Evolutionary conservation across 2,888 invertebrate genomes (phyloP).

Genomic region (Prosapia bicincta): DNA sequence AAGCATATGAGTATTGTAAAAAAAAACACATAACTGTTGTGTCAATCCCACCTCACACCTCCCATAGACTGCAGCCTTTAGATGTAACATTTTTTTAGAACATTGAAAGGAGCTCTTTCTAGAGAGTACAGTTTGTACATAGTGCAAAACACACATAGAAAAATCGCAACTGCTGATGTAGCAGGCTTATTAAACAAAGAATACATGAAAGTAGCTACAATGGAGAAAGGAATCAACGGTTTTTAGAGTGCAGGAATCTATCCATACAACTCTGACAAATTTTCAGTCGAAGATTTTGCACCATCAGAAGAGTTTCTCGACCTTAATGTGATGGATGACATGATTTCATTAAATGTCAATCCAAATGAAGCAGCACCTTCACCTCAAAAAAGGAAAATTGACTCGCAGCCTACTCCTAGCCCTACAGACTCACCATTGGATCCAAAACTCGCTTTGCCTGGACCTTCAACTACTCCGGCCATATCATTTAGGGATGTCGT

Average conservation of each 20-base stretch:
- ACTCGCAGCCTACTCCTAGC: neutral
- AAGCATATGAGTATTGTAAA: constrained; percentile 35
- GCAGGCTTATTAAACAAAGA: neutral
- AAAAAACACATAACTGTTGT: constrained; percentile 39
- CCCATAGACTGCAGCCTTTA: constrained; percentile 39
- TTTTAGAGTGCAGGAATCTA: neutral
- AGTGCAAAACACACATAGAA: too few relatives aligned
- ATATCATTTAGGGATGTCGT: neutral
- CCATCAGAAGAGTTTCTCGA: neutral
- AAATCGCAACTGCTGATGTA: neutral
- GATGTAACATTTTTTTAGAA: constrained; percentile 40
- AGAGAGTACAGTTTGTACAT: too few relatives aligned
- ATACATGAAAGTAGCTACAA: neutral
- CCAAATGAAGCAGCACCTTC: too few relatives aligned
- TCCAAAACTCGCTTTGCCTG: neutral
- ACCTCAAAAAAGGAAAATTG: neutral
- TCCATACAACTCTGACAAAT: neutral
- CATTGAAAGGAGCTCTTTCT: constrained; percentile 42
- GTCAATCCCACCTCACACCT: constrained; percentile 41
- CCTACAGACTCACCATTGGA: too few relatives aligned
- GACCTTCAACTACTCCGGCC: neutral
- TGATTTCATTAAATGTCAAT: too few relatives aligned
- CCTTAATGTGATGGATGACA: neutral
- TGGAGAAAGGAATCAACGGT: neutral
- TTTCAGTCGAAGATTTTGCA: neutral